Conservation (phyloP, 2,113 vertebrate species). For the Bothrops jararaca region DNA sequence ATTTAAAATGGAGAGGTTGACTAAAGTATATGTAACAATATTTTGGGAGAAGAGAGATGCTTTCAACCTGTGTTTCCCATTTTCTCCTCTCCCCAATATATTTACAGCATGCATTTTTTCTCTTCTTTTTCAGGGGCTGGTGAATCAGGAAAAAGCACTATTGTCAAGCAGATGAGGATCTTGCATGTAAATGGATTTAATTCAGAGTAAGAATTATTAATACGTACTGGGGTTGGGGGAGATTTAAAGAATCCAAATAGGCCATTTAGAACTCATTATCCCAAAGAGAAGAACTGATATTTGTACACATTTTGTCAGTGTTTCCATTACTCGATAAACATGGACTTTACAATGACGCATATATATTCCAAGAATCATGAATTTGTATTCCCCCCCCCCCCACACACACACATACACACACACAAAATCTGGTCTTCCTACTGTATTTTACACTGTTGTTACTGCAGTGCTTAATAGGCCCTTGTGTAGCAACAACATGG, state of each 20-base stretch:
- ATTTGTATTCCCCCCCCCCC: slow-evolving; percentile 52
- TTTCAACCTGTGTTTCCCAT: background rate
- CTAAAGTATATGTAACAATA: slow-evolving; percentile 19
- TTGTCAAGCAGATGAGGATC: slow-evolving; percentile 99
- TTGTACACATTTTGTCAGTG: slow-evolving; percentile 18
- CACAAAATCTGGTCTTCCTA: slow-evolving; percentile 48
- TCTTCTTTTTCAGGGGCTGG: slow-evolving; percentile 87
- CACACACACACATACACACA: background rate
- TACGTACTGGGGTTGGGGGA: slow-evolving; percentile 20
- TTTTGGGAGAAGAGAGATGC: slow-evolving; percentile 50
- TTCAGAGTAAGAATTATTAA: slow-evolving; percentile 86
- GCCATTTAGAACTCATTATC: slow-evolving; percentile 29
- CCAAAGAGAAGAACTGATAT: background rate
- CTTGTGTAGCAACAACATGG: slow-evolving; percentile 81
- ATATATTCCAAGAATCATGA: slow-evolving; percentile 16
- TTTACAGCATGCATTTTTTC: slow-evolving; percentile 42
- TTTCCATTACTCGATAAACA: slow-evolving; percentile 13
- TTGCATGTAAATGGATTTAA: slow-evolving; percentile 99
- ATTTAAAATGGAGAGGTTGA: background rate
- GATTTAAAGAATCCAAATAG: slow-evolving; percentile 21
- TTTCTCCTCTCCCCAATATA: background rate
- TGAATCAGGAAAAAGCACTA: slow-evolving; percentile 99
- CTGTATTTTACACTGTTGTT: slow-evolving; percentile 73
- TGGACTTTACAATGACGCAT: slow-evolving; percentile 53
- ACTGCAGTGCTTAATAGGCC: slow-evolving; percentile 85